Evolutionary conservation across 2,888 invertebrate species (phyloP), one percentile per base, ranked within the genome.

Genomic region (Tenthredo distinguenda): DNA sequence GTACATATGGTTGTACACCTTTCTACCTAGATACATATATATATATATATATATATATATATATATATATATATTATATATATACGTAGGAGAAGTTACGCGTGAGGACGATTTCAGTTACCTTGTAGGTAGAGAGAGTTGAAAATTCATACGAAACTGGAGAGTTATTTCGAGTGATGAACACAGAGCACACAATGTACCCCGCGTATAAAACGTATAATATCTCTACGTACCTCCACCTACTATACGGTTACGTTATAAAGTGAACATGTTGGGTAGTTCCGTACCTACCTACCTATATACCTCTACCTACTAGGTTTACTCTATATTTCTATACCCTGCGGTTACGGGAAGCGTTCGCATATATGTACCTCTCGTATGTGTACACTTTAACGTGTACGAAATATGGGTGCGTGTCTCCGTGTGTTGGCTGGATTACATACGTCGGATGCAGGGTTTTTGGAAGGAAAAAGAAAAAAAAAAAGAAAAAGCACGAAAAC

Each of bases 221-320:
- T 62, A 62, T n/a, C 9, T 62, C 62, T 21, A 21, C 21, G 21
- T 62, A 62, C 26, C n/a, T 26, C 18, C n/a, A 62, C 9, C 10
- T 21, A 26, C 62, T 26, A 62, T 62, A 62, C 62, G 21, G n/a
- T n/a, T 62, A 62, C n/a, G 21, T 9, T 26, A 62, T 26, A 62
- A 62, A 62, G 62, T 62, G 62, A 62, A 26, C 62, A 62, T 62
- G 62, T 62, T n/a, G 62, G n/a, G 62, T 62, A 26, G 26, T 62
- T 62, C 26, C 26, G 62, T 62, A 62, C 26, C n/a, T 62, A n/a
- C 5, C 9, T 21, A 58, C 7, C 6, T 58, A 58, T 3, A 5
- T 62, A 62, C 62, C 18, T 21, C n/a, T 21, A 62, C 21, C n/a
- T 26, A 50, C 18, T n/a, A 18, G 18, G 21, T 21, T 21, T 62